A percentile compares a stretch with the other conserved stretches of the same genome.
Evolutionary conservation across 2,797 vertebrate species (phyloP).

Genomic region (Halcyon leucocephala): DNA sequence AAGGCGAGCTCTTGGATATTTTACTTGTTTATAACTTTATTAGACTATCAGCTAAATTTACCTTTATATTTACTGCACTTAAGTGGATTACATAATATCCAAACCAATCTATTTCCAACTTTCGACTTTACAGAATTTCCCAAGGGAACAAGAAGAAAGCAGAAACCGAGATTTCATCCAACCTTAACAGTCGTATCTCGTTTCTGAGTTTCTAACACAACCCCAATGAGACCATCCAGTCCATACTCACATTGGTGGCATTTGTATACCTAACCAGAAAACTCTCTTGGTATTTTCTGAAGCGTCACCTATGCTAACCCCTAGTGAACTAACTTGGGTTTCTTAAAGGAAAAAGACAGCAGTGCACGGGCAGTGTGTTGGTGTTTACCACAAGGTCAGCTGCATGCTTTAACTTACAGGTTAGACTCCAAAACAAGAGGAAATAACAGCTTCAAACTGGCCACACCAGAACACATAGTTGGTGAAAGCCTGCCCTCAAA

Average conservation of each 20-base stretch:
- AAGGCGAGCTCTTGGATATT: background rate
- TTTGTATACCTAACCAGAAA: background rate
- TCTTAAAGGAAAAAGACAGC: background rate
- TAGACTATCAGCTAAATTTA: background rate
- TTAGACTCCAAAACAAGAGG: background rate
- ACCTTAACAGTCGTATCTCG: background rate
- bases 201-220: background rate
- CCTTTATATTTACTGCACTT: background rate
- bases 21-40: background rate
- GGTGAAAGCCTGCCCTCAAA: background rate
- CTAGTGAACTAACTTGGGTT: background rate
- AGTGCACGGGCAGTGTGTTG: background rate
- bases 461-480: background rate
- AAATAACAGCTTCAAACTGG: background rate
- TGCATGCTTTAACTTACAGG: background rate
- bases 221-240: background rate
- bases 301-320: no score
- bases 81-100: background rate
- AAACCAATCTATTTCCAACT: background rate
- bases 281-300: background rate
- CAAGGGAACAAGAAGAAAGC: background rate
- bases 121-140: background rate
- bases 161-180: background rate
- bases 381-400: background rate
- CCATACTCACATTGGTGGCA: background rate